These are phyloP conservation scores for Stenolophus ochropezus DNA, from an alignment of 2,888 invertebrate species.

Conservation along the genomic window DNA sequence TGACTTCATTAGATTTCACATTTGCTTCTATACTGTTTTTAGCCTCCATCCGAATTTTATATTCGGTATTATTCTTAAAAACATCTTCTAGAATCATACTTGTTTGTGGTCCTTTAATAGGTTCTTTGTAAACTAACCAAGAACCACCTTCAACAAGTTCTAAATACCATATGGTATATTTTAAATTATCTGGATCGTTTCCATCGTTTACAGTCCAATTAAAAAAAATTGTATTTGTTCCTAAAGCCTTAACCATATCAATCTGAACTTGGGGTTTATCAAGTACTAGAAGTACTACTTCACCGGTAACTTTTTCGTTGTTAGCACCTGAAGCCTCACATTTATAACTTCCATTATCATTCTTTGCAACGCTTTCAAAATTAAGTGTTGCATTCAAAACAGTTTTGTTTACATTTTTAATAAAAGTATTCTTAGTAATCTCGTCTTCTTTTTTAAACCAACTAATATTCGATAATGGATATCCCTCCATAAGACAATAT, in stretches of 20 bases:
- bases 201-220: slow-evolving; percentile 89
- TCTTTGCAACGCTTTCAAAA: slow-evolving; percentile 77
- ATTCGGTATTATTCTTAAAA: slow-evolving; percentile 80
- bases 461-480: slow-evolving; percentile 75
- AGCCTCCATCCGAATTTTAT: slow-evolving; percentile 81
- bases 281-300: slow-evolving; percentile 76
- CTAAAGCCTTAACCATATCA: slow-evolving; percentile 84
- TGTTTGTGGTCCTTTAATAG: slow-evolving; percentile 79
- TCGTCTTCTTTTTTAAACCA: slow-evolving; percentile 78
- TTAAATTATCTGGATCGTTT: slow-evolving; percentile 81
- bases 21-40: slow-evolving; percentile 80
- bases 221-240: slow-evolving; percentile 83
- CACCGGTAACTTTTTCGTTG: slow-evolving; percentile 67
- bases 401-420: slow-evolving; percentile 75
- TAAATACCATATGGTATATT: slow-evolving; percentile 76
- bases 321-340: slow-evolving; percentile 73
- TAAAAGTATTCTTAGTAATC: slow-evolving; percentile 70
- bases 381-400: slow-evolving; percentile 77
- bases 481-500: slow-evolving; percentile 77
- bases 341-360: slow-evolving; percentile 84
- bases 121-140: slow-evolving; percentile 77
- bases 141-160: slow-evolving; percentile 74
- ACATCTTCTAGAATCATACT: slow-evolving; percentile 79
- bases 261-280: slow-evolving; percentile 83
- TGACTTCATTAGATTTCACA: slow-evolving; percentile 74